Conservation (phyloP, 2,797 vertebrate genomes). For the Cyclopterus lumpus region DNA sequence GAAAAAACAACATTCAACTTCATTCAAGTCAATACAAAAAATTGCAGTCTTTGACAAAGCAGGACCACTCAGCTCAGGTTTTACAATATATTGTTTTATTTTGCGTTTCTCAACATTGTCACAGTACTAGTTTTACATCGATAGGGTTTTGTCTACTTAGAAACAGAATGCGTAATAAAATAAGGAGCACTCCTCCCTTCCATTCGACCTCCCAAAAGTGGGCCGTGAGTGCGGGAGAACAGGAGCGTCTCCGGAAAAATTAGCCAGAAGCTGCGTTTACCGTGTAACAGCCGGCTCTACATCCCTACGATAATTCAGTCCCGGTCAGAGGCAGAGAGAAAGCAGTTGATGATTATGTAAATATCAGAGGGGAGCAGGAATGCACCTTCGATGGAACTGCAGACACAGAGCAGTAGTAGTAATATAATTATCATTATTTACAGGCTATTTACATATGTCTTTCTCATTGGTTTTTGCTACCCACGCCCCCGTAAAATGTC, state of each 20-base stretch:
- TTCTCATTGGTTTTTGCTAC: constrained; percentile 62
- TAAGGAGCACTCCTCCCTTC: constrained; percentile 86
- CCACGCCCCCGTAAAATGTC: constrained; percentile 41
- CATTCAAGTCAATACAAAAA: neutral
- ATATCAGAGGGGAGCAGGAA: constrained; percentile 80
- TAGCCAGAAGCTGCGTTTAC: constrained; percentile 70
- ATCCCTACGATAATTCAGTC: constrained; percentile 81
- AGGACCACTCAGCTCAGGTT: constrained; percentile 30
- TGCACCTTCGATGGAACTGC: constrained; percentile 80
- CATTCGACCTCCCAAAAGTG: constrained; percentile 79
- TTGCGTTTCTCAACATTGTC: constrained; percentile 90
- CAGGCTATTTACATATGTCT: constrained; percentile 85
- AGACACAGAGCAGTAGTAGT: constrained; percentile 73
- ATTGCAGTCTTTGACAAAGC: neutral
- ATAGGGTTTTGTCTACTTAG: constrained; percentile 87
- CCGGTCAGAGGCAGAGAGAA: constrained; percentile 78
- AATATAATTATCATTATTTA: constrained; percentile 79
- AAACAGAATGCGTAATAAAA: constrained; percentile 92
- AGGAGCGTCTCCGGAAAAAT: constrained; percentile 74
- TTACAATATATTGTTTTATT: constrained; percentile 90
- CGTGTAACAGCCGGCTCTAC: constrained; percentile 83
- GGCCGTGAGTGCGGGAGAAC: constrained; percentile 81
- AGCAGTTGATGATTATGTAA: constrained; percentile 71
- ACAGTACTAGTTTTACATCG: constrained; percentile 95
- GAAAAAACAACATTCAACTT: neutral